Base-by-base conservation (phyloP, 1,140 invertebrate species). In the Drosophila truncata region DNA sequence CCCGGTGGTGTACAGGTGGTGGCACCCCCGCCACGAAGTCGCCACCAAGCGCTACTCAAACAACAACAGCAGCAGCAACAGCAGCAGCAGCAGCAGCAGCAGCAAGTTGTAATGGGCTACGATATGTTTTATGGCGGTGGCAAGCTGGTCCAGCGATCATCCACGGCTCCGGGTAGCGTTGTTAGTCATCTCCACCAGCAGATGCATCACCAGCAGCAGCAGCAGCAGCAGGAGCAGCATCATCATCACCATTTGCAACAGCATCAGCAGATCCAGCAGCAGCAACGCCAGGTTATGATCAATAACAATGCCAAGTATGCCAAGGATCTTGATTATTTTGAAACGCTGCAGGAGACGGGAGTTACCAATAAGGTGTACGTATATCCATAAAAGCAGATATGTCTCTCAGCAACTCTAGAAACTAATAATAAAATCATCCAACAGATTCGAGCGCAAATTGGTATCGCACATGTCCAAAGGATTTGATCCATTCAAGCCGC, bases 351-450 rank as follows among this genome's bases (percentile, higher is more conserved):
- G 49, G 91, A 92, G 49, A 92, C 91, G 23, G 91, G 91, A n/a
- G 91, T 92, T 2, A 92, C 91, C 61, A 92, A 92, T 31, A 91
- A 92, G 76, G 91, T 92, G 91, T 92, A 76, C 82, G 85, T 86
- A 33, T 9, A 63, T 13, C 16, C 6, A 2, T n/a, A 14, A 33
- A 39, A 16, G 13, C n/a, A n/a, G 8, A 16, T 4, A 2, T 10
- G 2, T 18, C 14, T 13, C 13, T 0, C 0, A n/a, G 16, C n/a
- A 23, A 49, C 25, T 35, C 5, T 16, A 25, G 10, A 46, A 27
- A 37, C 1, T 37, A 18, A 37, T 29, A 3, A 8, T 0, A 47
- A 13, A 37, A 6, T 10, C 18, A 1, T 0, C 1, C 3, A 2
- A 25, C 41, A 92, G 91, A 44, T 92, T 92, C 61, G 91, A 92